Evolutionary conservation across 1,140 invertebrate genomes (phyloP).

Genomic region (Holotrichia oblita): DNA sequence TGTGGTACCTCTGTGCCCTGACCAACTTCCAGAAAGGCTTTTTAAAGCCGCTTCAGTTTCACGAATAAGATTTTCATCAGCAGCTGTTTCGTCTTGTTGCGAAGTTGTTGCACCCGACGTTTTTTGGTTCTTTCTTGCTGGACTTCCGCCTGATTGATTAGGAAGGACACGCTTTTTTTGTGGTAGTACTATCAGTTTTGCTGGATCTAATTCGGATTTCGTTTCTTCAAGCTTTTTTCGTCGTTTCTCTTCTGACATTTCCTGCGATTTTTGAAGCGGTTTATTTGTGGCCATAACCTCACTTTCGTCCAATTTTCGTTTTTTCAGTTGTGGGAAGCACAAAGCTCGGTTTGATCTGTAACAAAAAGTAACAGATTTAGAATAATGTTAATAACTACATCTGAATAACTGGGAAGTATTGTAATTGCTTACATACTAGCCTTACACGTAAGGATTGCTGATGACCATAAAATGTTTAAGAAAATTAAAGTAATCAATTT

Average conservation of each 20-base stretch:
- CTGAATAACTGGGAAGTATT: no score
- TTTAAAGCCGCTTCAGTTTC: slow-evolving; percentile 88
- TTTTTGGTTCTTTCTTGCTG: slow-evolving; percentile 64
- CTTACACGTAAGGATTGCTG: no score
- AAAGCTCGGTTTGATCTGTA: slow-evolving; percentile 59
- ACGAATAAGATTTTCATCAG: slow-evolving; percentile 82
- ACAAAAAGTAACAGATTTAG: slow-evolving; percentile 4
- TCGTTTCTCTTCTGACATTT: slow-evolving; percentile 61
- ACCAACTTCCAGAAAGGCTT: slow-evolving; percentile 83
- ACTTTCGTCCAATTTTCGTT: slow-evolving; percentile 63
- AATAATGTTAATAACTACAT: no score
- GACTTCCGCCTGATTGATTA: slow-evolving; percentile 61
- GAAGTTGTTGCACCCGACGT: slow-evolving; percentile 46
- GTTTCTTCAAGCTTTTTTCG: slow-evolving; percentile 63
- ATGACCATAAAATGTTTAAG: no score
- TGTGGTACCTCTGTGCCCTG: slow-evolving; percentile 69
- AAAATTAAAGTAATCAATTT: no score
- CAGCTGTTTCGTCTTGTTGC: slow-evolving; percentile 66
- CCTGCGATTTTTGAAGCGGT: slow-evolving; percentile 55
- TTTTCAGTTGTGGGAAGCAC: slow-evolving; percentile 65
- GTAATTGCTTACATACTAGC: no score
- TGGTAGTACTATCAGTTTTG: slow-evolving; percentile 65
- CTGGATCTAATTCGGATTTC: slow-evolving; percentile 56
- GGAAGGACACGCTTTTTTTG: slow-evolving; percentile 71
- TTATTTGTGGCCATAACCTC: slow-evolving; percentile 30